Evolutionary conservation across 2,113 vertebrate species (phyloP).

Genomic region (Malurus melanocephalus): DNA sequence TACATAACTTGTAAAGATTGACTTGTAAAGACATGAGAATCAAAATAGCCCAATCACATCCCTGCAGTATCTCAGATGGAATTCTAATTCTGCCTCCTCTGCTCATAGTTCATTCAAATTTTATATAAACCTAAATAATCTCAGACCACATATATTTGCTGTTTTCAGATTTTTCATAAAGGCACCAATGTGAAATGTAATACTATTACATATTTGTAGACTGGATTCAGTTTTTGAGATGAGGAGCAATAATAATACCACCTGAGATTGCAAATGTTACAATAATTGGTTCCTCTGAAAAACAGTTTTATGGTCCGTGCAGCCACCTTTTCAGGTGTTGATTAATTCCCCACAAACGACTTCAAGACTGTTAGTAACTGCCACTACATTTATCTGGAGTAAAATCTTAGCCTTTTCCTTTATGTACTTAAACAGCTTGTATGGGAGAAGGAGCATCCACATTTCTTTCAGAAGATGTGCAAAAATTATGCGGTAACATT

Average conservation of each 20-base stretch:
- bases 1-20: neutral
- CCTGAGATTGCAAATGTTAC: neutral
- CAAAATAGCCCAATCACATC: neutral
- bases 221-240: neutral
- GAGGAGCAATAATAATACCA: neutral
- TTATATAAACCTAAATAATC: neutral
- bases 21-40: neutral
- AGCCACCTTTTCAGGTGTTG: neutral
- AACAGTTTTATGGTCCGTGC: neutral
- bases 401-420: neutral
- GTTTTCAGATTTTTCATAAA: neutral
- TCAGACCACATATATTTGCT: neutral
- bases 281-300: neutral
- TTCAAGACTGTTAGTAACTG: neutral
- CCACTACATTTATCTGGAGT: neutral
- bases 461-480: neutral
- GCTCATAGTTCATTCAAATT: neutral
- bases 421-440: neutral
- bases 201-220: neutral
- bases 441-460: neutral
- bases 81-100: neutral
- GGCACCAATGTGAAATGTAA: neutral
- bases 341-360: neutral
- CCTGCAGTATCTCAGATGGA: neutral
- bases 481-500: fast-evolving